A percentile compares a stretch with the other conserved stretches of the same genome.
These are phyloP conservation scores for Acanthurus lineatus DNA, from an alignment of 2,797 vertebrate genomes.

Conservation along the genomic window DNA sequence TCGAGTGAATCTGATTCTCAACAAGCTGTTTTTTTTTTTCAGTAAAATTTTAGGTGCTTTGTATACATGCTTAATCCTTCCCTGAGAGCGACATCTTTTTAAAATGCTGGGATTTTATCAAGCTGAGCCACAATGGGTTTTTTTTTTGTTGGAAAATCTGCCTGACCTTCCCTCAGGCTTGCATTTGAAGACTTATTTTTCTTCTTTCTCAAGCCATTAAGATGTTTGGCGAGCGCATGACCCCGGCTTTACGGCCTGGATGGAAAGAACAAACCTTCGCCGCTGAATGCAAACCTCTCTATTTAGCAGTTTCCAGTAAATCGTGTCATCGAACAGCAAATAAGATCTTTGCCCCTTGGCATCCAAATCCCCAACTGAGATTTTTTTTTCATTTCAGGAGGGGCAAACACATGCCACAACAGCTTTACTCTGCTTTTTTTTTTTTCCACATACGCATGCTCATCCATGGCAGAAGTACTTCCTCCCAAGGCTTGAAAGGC, in stretches of 20 bases:
- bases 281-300: constrained; percentile 33
- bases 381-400: constrained; percentile 22
- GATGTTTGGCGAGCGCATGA: constrained; percentile 13
- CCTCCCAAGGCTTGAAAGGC: constrained; percentile 52
- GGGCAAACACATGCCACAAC: constrained; percentile 43
- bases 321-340: constrained; percentile 10
- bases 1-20: constrained; percentile 11
- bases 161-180: constrained; percentile 42
- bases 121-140: constrained; percentile 1
- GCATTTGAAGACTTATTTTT: constrained; percentile 33
- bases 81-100: constrained; percentile 27
- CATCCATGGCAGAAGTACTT: constrained; percentile 30
- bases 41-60: background rate
- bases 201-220: constrained; percentile 27
- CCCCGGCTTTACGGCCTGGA: constrained; percentile 13
- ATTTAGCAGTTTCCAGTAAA: constrained; percentile 27
- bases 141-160: constrained; percentile 14
- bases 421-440: background rate
- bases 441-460: constrained; percentile 46
- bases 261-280: background rate
- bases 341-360: constrained; percentile 53
- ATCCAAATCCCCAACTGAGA: constrained; percentile 44
- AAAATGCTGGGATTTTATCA: constrained; percentile 37
- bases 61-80: constrained; percentile 13
- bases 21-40: background rate